Percentiles rank a stretch among this genome's conserved stretches.
Conservation (phyloP, 1,140 invertebrate species). For the Piezodorus guildinii region DNA sequence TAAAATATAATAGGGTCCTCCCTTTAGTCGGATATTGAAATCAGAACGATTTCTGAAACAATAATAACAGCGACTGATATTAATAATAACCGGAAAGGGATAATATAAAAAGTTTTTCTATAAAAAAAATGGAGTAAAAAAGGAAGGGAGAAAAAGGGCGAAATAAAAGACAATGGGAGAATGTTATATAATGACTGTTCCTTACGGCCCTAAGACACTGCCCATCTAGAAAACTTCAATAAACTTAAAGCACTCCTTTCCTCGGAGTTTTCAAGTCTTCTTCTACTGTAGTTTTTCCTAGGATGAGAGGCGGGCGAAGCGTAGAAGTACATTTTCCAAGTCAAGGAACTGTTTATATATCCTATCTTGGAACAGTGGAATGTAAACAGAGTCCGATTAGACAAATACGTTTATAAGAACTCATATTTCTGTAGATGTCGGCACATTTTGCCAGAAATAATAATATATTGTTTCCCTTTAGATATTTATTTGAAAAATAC, state of each 20-base stretch:
- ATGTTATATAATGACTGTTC: slow-evolving; percentile 1
- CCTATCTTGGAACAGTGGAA: no score
- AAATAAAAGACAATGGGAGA: neutral
- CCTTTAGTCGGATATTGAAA: neutral
- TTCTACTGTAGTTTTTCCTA: neutral
- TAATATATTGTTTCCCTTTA: no score
- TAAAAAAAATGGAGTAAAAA: neutral
- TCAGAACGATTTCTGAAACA: slow-evolving; percentile 1
- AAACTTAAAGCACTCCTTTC: neutral
- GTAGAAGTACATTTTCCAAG: no score
- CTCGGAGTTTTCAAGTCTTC: neutral
- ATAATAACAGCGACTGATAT: neutral
- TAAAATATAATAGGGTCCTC: no score
- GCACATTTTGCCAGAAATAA: no score
- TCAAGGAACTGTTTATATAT: no score
- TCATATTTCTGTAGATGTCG: no score
- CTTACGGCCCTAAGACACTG: neutral
- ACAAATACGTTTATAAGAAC: no score
- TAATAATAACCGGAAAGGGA: neutral
- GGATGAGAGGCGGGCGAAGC: no score
- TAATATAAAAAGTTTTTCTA: slow-evolving; percentile 4
- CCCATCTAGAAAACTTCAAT: slow-evolving; percentile 1
- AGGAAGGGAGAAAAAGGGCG: neutral
- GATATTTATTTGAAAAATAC: no score
- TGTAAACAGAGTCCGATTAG: no score